Evolutionary conservation across 2,797 vertebrate species (phyloP), one percentile per base, ranked within the genome.

Genomic region (Typhlichthys eigenmanni): DNA sequence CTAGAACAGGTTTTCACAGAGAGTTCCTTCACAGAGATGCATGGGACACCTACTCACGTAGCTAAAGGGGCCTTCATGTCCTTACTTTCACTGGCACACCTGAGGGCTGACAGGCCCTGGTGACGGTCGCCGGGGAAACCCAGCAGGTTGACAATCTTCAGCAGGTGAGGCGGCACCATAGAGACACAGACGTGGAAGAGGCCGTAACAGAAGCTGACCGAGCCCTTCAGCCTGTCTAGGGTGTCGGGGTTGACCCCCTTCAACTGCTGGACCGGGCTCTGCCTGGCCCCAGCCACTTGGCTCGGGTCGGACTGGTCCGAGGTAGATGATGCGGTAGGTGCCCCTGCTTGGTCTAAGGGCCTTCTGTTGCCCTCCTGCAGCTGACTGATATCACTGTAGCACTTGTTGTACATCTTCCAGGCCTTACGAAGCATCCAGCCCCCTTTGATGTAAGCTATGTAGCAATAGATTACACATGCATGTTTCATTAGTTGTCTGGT

Each of bases 41-140:
- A 82, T 90, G 93, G 92, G 88, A 91, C 90, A 95, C 93, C 90
- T 95, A 98, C 96, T 98, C 96, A 99, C 98, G 96, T 99, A 92
- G 98, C 98, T 92, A 99, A 95, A 82, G 98, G 98, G 82, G 98
- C 98, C 94, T 99, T 99, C 98, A 99, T 99, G 94, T 99, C 98
- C 92, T 95, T 95, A 95, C 98, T 99, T 93, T 98, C 96, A 89
- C 98, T 99, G 90, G 98, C 97, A 79, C 94, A 98, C 69, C 93
- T 91, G 87, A 99, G 94, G 64, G 97, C 96, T 64, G 96, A 94
- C 85, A 99, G 94, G 82, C 98, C 98, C 89, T 99, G 96, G 54
- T 94, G 92, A 50, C 96, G 96, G 91, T 99, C 95, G 87, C 98
- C 98, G 45, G 98, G 98, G 91, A 99, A 99, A 72, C 98, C 98